Evolutionary conservation across 2,113 vertebrate genomes (phyloP).

Genomic region (Benitochromis conjunctus): DNA sequence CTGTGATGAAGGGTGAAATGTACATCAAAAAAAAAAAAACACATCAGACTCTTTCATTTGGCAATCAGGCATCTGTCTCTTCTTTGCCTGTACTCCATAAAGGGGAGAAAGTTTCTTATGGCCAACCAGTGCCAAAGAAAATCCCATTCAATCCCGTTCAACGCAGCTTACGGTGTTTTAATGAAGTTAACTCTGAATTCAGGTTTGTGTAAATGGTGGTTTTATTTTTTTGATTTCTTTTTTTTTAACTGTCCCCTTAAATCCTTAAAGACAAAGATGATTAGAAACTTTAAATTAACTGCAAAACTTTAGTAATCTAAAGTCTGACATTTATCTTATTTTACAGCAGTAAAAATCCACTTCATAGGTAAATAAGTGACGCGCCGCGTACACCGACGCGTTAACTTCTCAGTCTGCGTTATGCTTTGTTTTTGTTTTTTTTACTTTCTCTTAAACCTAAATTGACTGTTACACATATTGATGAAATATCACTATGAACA

Average conservation of each 20-base stretch:
- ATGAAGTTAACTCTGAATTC: not conserved
- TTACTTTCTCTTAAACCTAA: not conserved
- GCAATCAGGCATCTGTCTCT: not conserved
- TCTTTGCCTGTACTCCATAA: not conserved
- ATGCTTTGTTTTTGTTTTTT: accelerated
- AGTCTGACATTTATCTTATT: not conserved
- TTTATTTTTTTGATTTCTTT: not conserved
- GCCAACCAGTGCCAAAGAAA: not conserved
- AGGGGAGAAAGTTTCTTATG: not conserved
- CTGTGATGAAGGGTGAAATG: not conserved
- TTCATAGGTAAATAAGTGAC: not conserved
- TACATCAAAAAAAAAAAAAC: not conserved
- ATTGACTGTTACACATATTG: not conserved
- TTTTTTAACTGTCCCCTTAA: not conserved
- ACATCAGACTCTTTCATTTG: not conserved
- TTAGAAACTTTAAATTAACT: conserved; percentile 7
- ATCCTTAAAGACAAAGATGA: not conserved
- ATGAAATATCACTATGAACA: not conserved
- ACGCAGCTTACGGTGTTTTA: not conserved
- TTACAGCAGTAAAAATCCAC: not conserved
- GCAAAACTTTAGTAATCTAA: not conserved
- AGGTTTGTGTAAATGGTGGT: not conserved
- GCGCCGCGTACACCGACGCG: not conserved
- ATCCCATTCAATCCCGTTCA: not conserved
- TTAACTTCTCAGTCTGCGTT: not conserved